phyloP scores from a whole-genome alignment of 2,888 invertebrate genomes.

The Gastracanthus pulcherrimus region DNA sequence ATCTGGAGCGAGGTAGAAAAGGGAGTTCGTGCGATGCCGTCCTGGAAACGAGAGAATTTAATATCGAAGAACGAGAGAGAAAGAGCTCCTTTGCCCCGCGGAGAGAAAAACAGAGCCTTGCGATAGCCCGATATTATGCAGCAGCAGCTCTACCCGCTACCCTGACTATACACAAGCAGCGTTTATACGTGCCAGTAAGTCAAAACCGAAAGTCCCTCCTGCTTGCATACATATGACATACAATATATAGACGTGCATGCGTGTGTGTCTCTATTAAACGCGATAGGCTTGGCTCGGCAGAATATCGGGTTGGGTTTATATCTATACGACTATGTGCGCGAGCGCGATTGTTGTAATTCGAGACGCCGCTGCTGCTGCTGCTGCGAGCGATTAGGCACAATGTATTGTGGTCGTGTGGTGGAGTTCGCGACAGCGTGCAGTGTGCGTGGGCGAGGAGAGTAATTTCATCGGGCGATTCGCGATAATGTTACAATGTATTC shows the following conservation, averaged over 20 bases:
- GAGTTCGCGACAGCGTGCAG: too few species aligned
- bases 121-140: background rate
- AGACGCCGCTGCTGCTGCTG: slow-evolving; percentile 1
- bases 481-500: slow-evolving; percentile 10
- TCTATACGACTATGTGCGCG: background rate
- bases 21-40: background rate
- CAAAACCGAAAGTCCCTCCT: slow-evolving; percentile 11
- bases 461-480: slow-evolving; percentile 23
- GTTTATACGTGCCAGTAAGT: slow-evolving; percentile 4
- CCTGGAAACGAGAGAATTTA: slow-evolving; percentile 1
- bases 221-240: too few species aligned
- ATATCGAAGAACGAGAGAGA: background rate
- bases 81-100: background rate
- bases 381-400: slow-evolving; percentile 5
- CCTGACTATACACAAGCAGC: too few species aligned
- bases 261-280: slow-evolving; percentile 1
- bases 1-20: background rate
- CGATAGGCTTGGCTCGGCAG: slow-evolving; percentile 9
- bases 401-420: background rate
- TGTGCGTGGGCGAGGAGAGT: background rate
- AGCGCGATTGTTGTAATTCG: slow-evolving; percentile 16
- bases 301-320: background rate
- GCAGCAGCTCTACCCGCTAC: too few species aligned
- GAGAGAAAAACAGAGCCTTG: background rate
- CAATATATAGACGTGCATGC: background rate